Percentiles rank a stretch among this genome's conserved stretches.
phyloP scores from a whole-genome alignment of 2,888 invertebrate genomes.

The Polietes domitor region DNA sequence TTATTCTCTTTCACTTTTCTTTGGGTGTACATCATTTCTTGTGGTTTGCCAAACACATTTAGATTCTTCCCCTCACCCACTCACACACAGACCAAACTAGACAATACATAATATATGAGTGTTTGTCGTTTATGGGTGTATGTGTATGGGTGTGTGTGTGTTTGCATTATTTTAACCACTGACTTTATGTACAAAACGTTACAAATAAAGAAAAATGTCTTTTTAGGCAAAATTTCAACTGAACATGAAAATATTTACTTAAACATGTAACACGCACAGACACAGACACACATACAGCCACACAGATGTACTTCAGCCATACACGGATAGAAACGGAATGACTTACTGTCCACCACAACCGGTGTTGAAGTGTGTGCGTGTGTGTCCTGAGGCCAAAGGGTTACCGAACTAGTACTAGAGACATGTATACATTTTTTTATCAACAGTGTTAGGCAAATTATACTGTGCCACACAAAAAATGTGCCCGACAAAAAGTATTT shows the following conservation, averaged over 20 bases:
- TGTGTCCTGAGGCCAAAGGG: no score
- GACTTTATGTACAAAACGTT: conserved; percentile 8
- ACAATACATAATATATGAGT: conserved; percentile 19
- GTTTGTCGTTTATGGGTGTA: not conserved
- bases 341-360: not conserved
- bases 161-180: conserved; percentile 18
- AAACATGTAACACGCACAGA: not conserved
- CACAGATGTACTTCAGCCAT: not conserved
- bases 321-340: not conserved
- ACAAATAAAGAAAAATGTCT: conserved; percentile 26
- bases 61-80: not conserved
- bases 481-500: no score
- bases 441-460: no score
- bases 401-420: no score
- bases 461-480: no score
- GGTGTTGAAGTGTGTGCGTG: not conserved
- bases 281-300: not conserved
- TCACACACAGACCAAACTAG: not conserved
- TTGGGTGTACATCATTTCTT: conserved; percentile 33
- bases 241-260: conserved; percentile 53
- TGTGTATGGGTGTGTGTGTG: not conserved
- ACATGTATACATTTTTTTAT: no score
- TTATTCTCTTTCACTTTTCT: conserved; percentile 23
- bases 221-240: conserved; percentile 48
- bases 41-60: conserved; percentile 37